Percentiles rank a stretch among this genome's conserved stretches.
These are phyloP conservation scores for Mastacembelus armatus DNA, from an alignment of 2,797 vertebrate species.

Conservation along the genomic window DNA sequence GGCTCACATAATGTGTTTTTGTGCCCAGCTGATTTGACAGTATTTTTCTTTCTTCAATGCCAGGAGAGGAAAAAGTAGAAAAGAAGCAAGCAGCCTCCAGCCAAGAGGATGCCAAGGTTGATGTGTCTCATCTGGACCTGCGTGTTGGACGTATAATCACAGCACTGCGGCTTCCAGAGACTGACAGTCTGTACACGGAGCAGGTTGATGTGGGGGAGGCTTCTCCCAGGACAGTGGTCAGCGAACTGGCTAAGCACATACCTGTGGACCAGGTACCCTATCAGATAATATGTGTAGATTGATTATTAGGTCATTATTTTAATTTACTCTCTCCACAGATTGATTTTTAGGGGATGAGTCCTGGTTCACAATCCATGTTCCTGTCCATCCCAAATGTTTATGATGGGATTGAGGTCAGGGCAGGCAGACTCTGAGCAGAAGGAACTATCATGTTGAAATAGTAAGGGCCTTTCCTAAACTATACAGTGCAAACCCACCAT, in stretches of 20 bases:
- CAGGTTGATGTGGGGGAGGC: constrained; percentile 92
- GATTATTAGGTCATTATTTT: too few relatives aligned
- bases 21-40: not conserved
- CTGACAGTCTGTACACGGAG: constrained; percentile 88
- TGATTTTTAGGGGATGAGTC: too few relatives aligned
- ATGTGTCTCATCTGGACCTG: constrained; percentile 92
- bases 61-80: constrained; percentile 85
- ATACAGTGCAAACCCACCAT: not conserved
- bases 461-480: not conserved
- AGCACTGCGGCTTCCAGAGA: constrained; percentile 89
- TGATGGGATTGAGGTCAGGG: not conserved
- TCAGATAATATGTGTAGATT: not conserved
- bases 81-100: constrained; percentile 66
- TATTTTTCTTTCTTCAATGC: not conserved
- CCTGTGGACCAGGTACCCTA: constrained; percentile 89
- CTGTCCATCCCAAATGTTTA: not conserved
- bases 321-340: too few relatives aligned
- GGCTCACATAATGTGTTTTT: too few relatives aligned
- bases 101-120: constrained; percentile 80
- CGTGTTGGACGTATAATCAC: constrained; percentile 88
- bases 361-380: too few relatives aligned
- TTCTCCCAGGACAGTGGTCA: constrained; percentile 89
- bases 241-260: constrained; percentile 89
- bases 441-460: not conserved
- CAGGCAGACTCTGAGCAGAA: not conserved